Base-by-base conservation (phyloP, 2,888 invertebrate species). In the Diarsia brunnea region DNA sequence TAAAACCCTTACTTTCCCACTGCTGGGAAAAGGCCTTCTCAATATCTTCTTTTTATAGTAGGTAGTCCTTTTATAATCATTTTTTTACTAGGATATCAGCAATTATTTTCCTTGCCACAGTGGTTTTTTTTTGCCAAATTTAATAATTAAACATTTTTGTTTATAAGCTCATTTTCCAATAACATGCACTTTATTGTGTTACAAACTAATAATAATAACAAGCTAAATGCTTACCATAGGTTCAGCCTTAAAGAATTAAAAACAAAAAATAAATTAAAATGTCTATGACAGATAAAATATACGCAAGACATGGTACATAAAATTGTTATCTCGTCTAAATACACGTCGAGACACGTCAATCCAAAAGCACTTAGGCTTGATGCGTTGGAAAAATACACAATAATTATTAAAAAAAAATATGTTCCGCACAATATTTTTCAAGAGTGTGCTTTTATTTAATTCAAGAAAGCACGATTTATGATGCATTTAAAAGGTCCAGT, bases 361-460 rank as follows among this genome's bases (percentile, higher is more conserved):
- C 65, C 2, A 71, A 82, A 74, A 82, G 70, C 79, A 78, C 83
- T 82, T 55, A 70, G 24, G 31, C 43, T 53, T 78, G 67, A 70
- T 31, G 38, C 31, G 31, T 2, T 68, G 64, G 38, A 60, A 74
- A 82, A 73, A 77, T 67, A 73, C 31, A 58, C 27, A 60, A 65
- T 24, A 45, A 38, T 51, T 7, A 47, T 31, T 31, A 8, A 53
- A 68, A 47, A 19, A 19, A 60, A 60, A 19, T 19, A 51, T 8
- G 4, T 43, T 69, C 31, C 16, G 5, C 31, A 58, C 16, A 51
- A 31, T 14, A 31, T n/a, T 55, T 24, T 24, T 24, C 2, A 31
- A 19, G 14, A 43, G 12, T 53, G 19, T 60, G 31, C 4, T 55
- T 66, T 21, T 16, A 38, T 19, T 21, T 45, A 19, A 69, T 49